These are phyloP conservation scores for Heliocidaris erythrogramma DNA, from an alignment of 35 echinoderm and acorn worm genomes.

Conservation along the genomic window DNA sequence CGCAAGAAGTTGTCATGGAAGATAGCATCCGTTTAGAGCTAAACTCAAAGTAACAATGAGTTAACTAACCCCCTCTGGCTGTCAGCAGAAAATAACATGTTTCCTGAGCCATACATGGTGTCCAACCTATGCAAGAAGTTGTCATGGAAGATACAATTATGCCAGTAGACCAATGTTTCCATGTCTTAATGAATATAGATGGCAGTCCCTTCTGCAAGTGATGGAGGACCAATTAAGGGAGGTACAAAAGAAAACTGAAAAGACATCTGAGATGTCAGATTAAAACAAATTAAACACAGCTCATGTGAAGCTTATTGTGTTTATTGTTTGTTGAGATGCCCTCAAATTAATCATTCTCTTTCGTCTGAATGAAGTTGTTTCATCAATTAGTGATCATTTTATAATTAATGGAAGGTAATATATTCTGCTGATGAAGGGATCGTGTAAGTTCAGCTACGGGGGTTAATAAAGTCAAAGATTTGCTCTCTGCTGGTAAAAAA, in stretches of 20 bases:
- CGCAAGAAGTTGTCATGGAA: too few species aligned
- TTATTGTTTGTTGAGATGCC: neutral
- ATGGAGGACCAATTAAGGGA: neutral
- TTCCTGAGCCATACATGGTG: too few species aligned
- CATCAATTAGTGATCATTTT: neutral
- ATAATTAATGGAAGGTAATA: neutral
- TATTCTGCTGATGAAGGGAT: neutral
- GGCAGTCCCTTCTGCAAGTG: neutral
- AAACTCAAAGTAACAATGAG: too few species aligned
- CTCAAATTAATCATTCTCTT: neutral
- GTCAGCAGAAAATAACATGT: too few species aligned
- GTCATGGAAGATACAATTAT: too few species aligned
- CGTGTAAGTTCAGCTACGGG: neutral
- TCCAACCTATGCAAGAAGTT: too few species aligned
- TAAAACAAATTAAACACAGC: neutral
- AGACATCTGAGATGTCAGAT: neutral
- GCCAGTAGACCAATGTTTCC: too few species aligned
- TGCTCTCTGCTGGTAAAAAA: too few species aligned
- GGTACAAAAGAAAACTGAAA: neutral
- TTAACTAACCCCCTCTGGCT: too few species aligned
- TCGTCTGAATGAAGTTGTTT: neutral
- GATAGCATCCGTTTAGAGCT: too few species aligned
- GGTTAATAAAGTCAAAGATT: too few species aligned
- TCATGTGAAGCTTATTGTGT: neutral
- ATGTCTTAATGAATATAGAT: neutral